Conservation (phyloP, 2,888 invertebrate genomes). For the Pycnomerus fuliginosus region DNA sequence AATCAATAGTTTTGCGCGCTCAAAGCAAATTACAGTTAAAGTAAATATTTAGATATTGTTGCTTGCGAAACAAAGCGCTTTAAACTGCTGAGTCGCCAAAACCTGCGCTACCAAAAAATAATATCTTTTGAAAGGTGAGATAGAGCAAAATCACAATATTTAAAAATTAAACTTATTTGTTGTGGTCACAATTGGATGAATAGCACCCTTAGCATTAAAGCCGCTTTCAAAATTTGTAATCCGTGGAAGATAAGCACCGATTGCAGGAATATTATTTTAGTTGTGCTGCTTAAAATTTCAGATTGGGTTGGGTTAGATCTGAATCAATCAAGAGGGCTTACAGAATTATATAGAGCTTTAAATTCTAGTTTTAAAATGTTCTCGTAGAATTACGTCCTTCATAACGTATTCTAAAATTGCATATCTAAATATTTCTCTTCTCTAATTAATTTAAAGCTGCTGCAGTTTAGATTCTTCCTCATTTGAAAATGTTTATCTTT, state of each 20-base stretch:
- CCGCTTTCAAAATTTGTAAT: slow-evolving; percentile 23
- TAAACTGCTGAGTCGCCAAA: not conserved
- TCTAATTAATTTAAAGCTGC: too few relatives aligned
- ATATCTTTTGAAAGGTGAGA: not conserved
- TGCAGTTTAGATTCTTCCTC: too few relatives aligned
- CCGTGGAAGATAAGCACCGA: slow-evolving; percentile 19
- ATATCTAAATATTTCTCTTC: too few relatives aligned
- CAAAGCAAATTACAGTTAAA: slow-evolving; percentile 2
- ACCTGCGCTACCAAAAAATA: not conserved
- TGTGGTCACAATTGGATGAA: slow-evolving; percentile 24
- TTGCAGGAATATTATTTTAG: too few relatives aligned
- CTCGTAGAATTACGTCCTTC: too few relatives aligned
- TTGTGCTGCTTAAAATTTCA: too few relatives aligned
- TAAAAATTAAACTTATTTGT: slow-evolving; percentile 25
- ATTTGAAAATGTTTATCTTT: too few relatives aligned
- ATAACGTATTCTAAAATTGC: too few relatives aligned
- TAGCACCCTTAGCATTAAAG: slow-evolving; percentile 22
- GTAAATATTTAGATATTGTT: slow-evolving; percentile 7
- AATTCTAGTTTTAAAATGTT: too few relatives aligned
- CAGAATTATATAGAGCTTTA: too few relatives aligned
- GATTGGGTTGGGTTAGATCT: too few relatives aligned
- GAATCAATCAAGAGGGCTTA: too few relatives aligned
- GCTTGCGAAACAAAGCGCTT: slow-evolving; percentile 1
- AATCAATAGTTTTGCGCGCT: slow-evolving; percentile 5
- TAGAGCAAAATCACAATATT: slow-evolving; percentile 10